Conservation (phyloP, 2,113 vertebrate species). For the Lucifuga dentata region DNA sequence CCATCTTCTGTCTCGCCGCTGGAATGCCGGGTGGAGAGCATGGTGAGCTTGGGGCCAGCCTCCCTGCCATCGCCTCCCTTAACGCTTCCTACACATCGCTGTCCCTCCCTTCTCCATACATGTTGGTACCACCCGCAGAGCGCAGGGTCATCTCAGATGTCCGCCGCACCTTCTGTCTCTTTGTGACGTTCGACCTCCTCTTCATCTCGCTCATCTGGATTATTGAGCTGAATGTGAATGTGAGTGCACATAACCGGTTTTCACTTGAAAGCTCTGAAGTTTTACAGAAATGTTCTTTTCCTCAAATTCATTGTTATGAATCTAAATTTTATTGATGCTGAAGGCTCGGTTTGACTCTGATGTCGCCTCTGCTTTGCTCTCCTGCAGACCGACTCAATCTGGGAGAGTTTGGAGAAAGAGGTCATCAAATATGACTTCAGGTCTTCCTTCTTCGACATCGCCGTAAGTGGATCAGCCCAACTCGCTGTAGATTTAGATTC, state of each 20-base stretch:
- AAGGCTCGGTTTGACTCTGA: neutral
- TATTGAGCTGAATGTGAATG: constrained; percentile 92
- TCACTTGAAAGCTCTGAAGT: no score
- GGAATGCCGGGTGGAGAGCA: constrained; percentile 82
- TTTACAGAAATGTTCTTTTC: no score
- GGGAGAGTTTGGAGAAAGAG: constrained; percentile 86
- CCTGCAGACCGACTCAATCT: constrained; percentile 87
- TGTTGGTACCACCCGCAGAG: constrained; percentile 75
- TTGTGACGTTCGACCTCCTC: constrained; percentile 98
- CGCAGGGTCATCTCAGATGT: constrained; percentile 92
- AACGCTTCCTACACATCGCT: constrained; percentile 87
- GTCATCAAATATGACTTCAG: constrained; percentile 88
- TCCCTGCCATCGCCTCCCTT: constrained; percentile 91
- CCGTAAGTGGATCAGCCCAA: constrained; percentile 86
- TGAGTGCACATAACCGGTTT: neutral
- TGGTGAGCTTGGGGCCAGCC: constrained; percentile 87
- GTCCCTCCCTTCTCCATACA: constrained; percentile 81
- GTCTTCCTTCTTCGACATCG: constrained; percentile 96
- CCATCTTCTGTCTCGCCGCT: constrained; percentile 22
- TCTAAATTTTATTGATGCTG: no score
- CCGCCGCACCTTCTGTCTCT: constrained; percentile 98
- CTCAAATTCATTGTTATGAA: no score
- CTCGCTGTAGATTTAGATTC: neutral
- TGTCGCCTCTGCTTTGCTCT: constrained; percentile 28
- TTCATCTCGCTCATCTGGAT: constrained; percentile 98